Base-by-base conservation (phyloP, 2,113 vertebrate species). In the Globicephala melas region DNA sequence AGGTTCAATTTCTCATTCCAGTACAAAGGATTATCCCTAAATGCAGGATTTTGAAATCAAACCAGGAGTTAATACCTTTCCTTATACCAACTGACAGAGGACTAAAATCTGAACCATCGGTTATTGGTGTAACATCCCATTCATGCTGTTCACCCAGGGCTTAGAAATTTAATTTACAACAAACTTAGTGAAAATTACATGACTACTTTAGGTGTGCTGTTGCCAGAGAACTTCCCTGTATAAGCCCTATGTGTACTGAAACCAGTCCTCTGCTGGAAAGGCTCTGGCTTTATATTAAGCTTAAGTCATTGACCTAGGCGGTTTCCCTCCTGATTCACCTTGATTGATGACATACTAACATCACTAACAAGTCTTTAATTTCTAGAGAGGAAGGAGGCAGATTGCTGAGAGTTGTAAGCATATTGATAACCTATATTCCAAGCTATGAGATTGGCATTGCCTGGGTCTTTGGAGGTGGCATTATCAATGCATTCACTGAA, bases 311-410 rank as follows among this genome's bases (percentile, higher is more conserved):
- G 20, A 79, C 6, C 25, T 65, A 14, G 10, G 8, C 20, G 20
- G 17, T 38, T 55, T 68, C 4, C 14, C 8, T 85, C 33, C 36
- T n/a, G 58, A 67, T 58, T 67, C 50, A 44, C 5, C 9, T 21
- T 26, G 21, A 44, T 11, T 15, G 4, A 20, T 2, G 2, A 2
- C 26, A 2, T 11, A 38, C 9, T 82, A 10, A 41, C 7, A 20
- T 65, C 17, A 36, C 44, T 76, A 76, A 36, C 14, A 89, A 9
- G 33, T 4, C 5, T 80, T 14, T 38, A 82, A 76, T 71, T 62
- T 95, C 12, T 41, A 92, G 25, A 76, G 53, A 15, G 25, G 14
- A 58, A 38, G 6, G 20, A 76, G 6, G 6, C 4, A 36, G 1
- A 58, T 77, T 87, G 33, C 23, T 65, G 26, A 89, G 41, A 73